These are phyloP conservation scores for Eutolmus rufibarbis DNA, from an alignment of 2,888 invertebrate species.

Conservation along the genomic window DNA sequence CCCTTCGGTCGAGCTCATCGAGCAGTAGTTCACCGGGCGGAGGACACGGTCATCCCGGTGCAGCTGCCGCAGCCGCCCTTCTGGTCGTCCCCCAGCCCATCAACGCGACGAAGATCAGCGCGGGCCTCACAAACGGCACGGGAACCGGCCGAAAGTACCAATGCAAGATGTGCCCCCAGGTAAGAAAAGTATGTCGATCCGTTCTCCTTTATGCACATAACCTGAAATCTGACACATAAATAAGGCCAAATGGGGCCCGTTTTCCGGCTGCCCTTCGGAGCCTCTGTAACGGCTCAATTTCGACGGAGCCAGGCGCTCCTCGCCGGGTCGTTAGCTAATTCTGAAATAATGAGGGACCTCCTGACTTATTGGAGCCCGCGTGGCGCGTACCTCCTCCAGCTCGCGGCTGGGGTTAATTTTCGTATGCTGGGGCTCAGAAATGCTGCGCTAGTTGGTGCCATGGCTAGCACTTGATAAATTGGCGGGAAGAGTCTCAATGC, in stretches of 20 bases:
- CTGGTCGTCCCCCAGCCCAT: slow-evolving; percentile 90
- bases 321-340: slow-evolving; percentile 17
- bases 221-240: neutral
- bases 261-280: neutral
- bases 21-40: slow-evolving; percentile 54
- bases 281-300: neutral
- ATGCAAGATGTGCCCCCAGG: slow-evolving; percentile 98
- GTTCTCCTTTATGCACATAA: neutral
- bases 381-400: neutral
- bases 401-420: neutral
- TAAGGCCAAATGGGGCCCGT: neutral
- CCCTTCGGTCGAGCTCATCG: slow-evolving; percentile 53
- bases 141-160: slow-evolving; percentile 79
- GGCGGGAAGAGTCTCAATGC: neutral
- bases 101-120: slow-evolving; percentile 71
- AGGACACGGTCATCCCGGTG: slow-evolving; percentile 64
- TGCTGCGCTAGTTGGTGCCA: neutral
- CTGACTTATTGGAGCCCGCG: neutral
- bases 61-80: slow-evolving; percentile 70
- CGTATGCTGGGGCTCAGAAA: neutral
- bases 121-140: slow-evolving; percentile 58
- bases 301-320: neutral
- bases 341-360: neutral
- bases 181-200: slow-evolving; percentile 64
- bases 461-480: neutral